Evolutionary conservation across 2,888 invertebrate genomes (phyloP), one percentile per base, ranked within the genome.

Genomic region (Neria commutata): DNA sequence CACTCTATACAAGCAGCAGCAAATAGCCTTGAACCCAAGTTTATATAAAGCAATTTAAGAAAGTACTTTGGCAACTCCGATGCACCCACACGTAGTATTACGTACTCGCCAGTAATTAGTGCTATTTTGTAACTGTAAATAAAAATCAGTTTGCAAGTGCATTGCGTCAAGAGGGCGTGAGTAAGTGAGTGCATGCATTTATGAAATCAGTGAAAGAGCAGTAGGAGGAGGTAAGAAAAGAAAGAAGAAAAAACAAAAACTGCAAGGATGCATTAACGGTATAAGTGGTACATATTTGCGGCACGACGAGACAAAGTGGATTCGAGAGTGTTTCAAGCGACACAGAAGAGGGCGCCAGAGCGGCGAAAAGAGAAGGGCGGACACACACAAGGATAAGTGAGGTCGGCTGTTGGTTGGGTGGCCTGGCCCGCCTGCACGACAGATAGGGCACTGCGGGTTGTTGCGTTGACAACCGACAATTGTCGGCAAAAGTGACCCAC

Each of bases 121-220:
- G 37, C 16, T n/a, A 37, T 37, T 37, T 37, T 37, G 37, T 74
- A 72, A 75, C 69, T 65, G 73, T 70, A 74, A 75, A 74, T 75
- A 72, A 71, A 69, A 70, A 72, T n/a, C n/a, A n/a, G n/a, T 74
- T 76, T 72, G 72, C 68, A 68, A 37, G 37, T 37, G 37, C 29
- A 29, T 37, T 37, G 37, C 11, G 29, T 11, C 29, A 29, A 70
- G 67, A 67, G 74, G 67, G 68, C 68, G 74, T 61, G 42, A 50
- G 40, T n/a, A 37, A n/a, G 37, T n/a, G 37, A 50, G 47, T 53
- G 42, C 34, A 47, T 50, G 42, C 33, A 40, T n/a, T n/a, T n/a
- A n/a, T n/a, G n/a, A n/a, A n/a, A n/a, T n/a, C n/a, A n/a, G n/a
- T n/a, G n/a, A 37, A 37, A 14, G 37, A 4, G 8, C 37, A n/a